Base-by-base conservation (phyloP, 2,113 vertebrate genomes). In the Chlamydotis undulata region DNA sequence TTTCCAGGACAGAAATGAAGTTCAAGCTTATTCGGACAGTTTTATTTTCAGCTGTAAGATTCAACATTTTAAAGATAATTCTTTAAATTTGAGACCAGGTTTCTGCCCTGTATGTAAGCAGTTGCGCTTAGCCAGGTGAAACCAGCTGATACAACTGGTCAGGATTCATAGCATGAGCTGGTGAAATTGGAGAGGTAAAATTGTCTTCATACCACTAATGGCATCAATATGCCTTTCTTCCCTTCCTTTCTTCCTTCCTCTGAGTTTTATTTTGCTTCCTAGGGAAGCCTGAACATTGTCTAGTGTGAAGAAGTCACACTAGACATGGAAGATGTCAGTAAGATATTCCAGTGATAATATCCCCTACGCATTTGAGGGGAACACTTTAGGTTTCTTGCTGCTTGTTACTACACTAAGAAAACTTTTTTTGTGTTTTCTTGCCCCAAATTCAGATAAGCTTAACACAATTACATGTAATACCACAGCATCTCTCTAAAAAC, bases 61-160 rank as follows among this genome's bases (percentile, higher is more conserved):
- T 69, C 29, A 31, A 31, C 7, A 7, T 55, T 87, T 83, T 50
- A 68, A 86, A 55, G 37, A 28, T 37, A 3, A 31, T 60, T 60
- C 25, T 71, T 50, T 63, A 55, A 83, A 19, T 0, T 0, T 17
- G 26, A 94, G 39, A 29, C 21, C 35, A 9, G 2, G 56, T 82
- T 92, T 81, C 63, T 85, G 69, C 22, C 65, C 45, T 70, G 41
- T 19, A 4, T 0, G 0, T 61, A 74, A 53, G 41, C 39, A 74
- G 41, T 74, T 3, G 2, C 3, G 4, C n/a, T 79, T 50, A 83
- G 19, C 16, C 24, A 29, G 43, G 25, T 64, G 73, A 87, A 76
- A 60, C 25, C 21, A 1, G 1, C 65, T 82, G 25, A 59, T 29
- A 6, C 0, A 0, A 10, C 19, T 71, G 67, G 23, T 68, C 33